A percentile compares a stretch with the other conserved stretches of the same genome.
These are phyloP conservation scores for Rhinopomastus cyanomelas DNA, from an alignment of 2,113 vertebrate species.

Conservation along the genomic window DNA sequence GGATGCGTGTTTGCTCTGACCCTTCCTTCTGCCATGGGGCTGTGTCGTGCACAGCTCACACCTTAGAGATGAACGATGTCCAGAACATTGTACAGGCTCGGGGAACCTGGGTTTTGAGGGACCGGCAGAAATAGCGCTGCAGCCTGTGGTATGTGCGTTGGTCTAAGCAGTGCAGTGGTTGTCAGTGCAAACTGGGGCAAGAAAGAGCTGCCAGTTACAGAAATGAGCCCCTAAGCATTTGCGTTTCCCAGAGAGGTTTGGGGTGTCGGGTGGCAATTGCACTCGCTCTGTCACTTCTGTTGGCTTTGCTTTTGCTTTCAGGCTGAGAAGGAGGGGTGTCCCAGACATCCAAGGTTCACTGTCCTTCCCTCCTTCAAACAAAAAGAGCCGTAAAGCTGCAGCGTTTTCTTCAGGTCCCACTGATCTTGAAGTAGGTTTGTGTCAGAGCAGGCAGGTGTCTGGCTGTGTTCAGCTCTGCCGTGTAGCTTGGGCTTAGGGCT, in stretches of 20 bases:
- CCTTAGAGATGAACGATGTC: background rate
- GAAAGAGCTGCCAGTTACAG: background rate
- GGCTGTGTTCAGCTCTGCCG: background rate
- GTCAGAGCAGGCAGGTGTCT: background rate
- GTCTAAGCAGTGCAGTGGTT: no score
- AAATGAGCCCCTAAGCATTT: background rate
- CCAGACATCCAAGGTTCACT: background rate
- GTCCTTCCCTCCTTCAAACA: background rate
- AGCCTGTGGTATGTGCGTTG: no score
- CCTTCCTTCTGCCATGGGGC: background rate
- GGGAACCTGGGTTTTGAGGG: background rate
- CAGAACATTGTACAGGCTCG: background rate
- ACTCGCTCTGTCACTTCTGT: background rate
- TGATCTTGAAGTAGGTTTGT: background rate
- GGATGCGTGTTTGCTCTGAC: background rate
- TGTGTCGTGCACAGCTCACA: background rate
- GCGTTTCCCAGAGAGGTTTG: background rate
- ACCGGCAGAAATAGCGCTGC: background rate
- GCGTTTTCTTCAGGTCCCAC: background rate
- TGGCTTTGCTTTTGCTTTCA: constrained; percentile 3
- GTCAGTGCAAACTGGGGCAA: background rate
- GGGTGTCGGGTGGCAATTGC: background rate
- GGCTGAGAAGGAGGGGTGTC: background rate
- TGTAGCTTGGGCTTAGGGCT: fast-evolving
- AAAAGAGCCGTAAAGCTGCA: background rate